Evolutionary conservation across 2,888 invertebrate genomes (phyloP).

Genomic region (Linnaemya vulpina): DNA sequence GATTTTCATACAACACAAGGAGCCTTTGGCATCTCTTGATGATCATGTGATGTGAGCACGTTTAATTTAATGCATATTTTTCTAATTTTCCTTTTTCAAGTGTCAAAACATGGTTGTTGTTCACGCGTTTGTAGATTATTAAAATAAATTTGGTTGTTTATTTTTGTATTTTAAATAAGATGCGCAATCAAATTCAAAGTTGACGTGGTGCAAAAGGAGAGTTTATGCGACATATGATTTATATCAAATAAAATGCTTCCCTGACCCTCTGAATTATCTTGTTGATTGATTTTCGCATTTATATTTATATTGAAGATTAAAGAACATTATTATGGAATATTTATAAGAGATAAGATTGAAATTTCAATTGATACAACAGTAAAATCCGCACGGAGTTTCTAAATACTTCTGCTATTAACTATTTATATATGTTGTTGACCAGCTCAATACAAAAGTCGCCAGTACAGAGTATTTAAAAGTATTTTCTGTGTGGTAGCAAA

Average conservation of each 20-base stretch:
- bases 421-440: too few species aligned
- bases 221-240: not conserved
- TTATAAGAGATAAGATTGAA: too few species aligned
- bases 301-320: not conserved
- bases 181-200: conserved; percentile 31
- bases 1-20: conserved; percentile 3
- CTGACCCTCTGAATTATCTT: too few species aligned
- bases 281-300: not conserved
- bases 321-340: too few species aligned
- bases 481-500: too few species aligned
- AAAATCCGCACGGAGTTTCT: too few species aligned
- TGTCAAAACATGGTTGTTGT: conserved; percentile 58
- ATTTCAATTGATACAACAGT: too few species aligned
- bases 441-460: too few species aligned
- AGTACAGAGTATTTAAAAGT: too few species aligned
- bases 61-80: conserved; percentile 30
- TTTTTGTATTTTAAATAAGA: conserved; percentile 13
- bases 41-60: conserved; percentile 30
- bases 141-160: conserved; percentile 25
- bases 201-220: not conserved
- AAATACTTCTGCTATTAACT: too few species aligned
- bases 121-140: conserved; percentile 38
- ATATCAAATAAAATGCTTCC: not conserved
- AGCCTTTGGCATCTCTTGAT: not conserved
- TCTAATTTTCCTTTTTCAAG: conserved; percentile 28